phyloP scores from a whole-genome alignment of 2,797 vertebrate species.

The Rhadinocentrus ornatus region DNA sequence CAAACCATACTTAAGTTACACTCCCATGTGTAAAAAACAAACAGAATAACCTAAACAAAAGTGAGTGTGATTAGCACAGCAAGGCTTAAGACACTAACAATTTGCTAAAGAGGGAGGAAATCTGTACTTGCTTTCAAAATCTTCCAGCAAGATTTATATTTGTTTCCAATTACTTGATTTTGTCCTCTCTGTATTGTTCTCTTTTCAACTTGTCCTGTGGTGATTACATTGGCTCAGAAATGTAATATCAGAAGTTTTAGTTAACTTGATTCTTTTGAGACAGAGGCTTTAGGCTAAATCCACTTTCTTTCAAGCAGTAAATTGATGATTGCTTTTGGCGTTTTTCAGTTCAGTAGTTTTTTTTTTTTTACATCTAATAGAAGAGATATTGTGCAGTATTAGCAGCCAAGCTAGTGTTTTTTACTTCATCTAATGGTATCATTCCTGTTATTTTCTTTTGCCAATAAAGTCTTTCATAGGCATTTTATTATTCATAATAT shows the following conservation, averaged over 20 bases:
- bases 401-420: conserved; percentile 47
- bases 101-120: conserved; percentile 52
- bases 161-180: conserved; percentile 63
- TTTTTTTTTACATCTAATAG: conserved; percentile 52
- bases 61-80: conserved; percentile 24
- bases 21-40: neutral
- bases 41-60: neutral
- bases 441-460: conserved; percentile 21
- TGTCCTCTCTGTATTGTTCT: conserved; percentile 58
- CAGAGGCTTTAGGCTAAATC: conserved; percentile 61
- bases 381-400: conserved; percentile 42
- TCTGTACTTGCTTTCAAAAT: conserved; percentile 42
- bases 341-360: conserved; percentile 67
- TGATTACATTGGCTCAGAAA: conserved; percentile 77
- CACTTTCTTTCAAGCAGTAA: conserved; percentile 73
- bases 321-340: conserved; percentile 78
- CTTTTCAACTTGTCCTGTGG: conserved; percentile 49
- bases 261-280: conserved; percentile 74
- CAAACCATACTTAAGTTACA: neutral
- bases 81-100: conserved; percentile 7
- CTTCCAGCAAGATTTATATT: conserved; percentile 52
- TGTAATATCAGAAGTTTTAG: conserved; percentile 77
- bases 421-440: conserved; percentile 30
- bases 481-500: conserved; percentile 49
- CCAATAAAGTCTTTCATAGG: conserved; percentile 37